Conservation (phyloP, 1,140 invertebrate genomes). For the Semibalanus balanoides region DNA sequence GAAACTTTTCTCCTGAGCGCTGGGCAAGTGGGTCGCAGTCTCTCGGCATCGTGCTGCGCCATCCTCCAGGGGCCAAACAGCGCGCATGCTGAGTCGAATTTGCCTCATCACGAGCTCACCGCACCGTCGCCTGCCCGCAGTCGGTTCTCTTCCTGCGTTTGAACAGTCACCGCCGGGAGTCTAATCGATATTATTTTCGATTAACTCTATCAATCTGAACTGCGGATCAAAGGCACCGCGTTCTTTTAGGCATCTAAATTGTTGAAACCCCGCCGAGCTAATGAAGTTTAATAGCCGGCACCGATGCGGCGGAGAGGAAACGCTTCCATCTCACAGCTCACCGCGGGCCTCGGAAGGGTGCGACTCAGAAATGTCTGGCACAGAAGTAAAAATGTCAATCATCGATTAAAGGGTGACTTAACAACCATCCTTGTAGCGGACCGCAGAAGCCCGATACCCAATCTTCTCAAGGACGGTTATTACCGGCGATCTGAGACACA, state of each 20-base stretch:
- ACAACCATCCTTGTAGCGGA: background rate
- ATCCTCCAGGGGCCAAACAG: no score
- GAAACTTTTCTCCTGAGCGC: no score
- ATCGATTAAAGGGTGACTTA: constrained; percentile 1
- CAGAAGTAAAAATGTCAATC: constrained; percentile 2
- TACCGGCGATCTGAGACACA: background rate
- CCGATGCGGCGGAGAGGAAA: background rate
- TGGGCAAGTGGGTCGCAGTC: no score
- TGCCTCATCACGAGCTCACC: background rate
- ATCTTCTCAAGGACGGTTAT: background rate
- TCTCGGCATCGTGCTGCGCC: no score
- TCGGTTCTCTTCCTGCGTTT: background rate
- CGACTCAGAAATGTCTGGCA: background rate
- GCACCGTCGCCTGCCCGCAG: background rate
- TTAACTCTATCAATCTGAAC: constrained; percentile 2
- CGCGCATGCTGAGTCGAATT: background rate
- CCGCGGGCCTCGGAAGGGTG: background rate
- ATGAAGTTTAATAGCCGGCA: background rate
- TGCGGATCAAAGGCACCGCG: background rate
- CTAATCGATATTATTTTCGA: constrained; percentile 1
- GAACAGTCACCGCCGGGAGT: background rate
- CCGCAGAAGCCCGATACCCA: background rate
- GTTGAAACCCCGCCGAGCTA: background rate
- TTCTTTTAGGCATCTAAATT: constrained; percentile 2
- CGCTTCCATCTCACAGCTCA: background rate